Base-by-base conservation (phyloP, 2,888 invertebrate genomes). In the Zeuzera pyrina region DNA sequence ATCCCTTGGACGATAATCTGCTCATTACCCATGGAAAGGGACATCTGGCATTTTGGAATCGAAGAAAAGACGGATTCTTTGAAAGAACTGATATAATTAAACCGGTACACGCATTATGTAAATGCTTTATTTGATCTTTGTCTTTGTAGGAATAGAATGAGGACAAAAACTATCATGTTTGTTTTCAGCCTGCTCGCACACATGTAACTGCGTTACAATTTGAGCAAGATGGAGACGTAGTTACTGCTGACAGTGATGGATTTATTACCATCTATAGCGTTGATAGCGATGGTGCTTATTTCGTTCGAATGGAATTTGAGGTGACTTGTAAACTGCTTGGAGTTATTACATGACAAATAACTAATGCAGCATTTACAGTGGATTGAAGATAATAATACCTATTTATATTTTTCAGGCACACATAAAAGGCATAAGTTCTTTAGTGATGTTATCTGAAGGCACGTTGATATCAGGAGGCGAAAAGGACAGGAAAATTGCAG, bases 11-110 rank as follows among this genome's bases (percentile, higher is more conserved):
- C 57, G 95, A 96, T 60, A 95, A 94, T 67, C 85, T 95, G 13
- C 87, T 96, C 38, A 93, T 97, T 43, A 96, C 95, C 0, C 94
- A 94, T 57, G 97, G 97, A 2, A 92, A 93, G 47, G 94, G 94
- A 0, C 95, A 96, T 62, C 73, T 97, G 41, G 93, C 95, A 0
- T 95, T 96, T 69, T 97, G 96, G 96, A 95, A 94, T 52, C 86
- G 95, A 35, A 85, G 94, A 39, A 94, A 94, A 77, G 95, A 95
- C 61, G 94, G 94, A 23, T 95, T 92, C 77, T 95, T 93, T 58
- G 95, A 92, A 78, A 86, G 94, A 39, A 94, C 94, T 0, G 94
- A 95, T 50, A 93, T 95, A 31, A 91, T 95, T 14, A 94, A 94
- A 74, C 93, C 91, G 34, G 91, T 91, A 74, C n/a, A n/a, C n/a